Base-by-base conservation (phyloP, 2,888 invertebrate species). In the Sinelater perroti region DNA sequence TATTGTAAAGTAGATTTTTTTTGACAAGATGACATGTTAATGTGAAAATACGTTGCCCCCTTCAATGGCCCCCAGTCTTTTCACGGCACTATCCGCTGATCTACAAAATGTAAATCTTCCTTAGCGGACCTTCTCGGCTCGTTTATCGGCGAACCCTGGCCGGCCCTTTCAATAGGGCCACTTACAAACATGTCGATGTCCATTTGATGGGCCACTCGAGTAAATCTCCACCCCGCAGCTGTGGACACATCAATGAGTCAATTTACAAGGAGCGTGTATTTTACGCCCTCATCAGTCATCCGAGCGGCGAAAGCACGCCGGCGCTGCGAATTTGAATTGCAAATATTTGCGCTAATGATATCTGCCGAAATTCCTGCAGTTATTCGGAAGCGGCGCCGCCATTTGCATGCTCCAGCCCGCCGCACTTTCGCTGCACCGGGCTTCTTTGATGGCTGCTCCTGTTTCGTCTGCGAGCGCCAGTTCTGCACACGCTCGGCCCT, bases 211-310 rank as follows among this genome's bases (percentile, higher is more conserved):
- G 20, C 30, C 30, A 8, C 44, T 16, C 38, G 33, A 51, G 56
- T 45, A 51, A 56, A 56, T 56, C 51, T 51, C 51, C 51, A 31
- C 50, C 50, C 21, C 30, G 30, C 50, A 24, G 40, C 13, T 40
- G 40, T 40, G 40, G 31, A 56, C 56, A 45, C 33, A 31, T 40
- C 50, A 45, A 57, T 52, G 52, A 57, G 57, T 57, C 52, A 57
- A 52, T 57, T 57, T 52, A 40, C 51, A 46, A 57, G 46, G 44
- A 33, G 40, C 45, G 50, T 59, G 44, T 58, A 49, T 40, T 59
- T 54, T 59, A 55, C 49, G 45, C 51, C 50, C 49, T 45, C 54
- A 55, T 55, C 54, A 38, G 17, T 59, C 59, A 50, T 50, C 54
- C 50, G 26, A 20, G 35, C 33, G 24, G 13, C 17, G 28, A 46